Base-by-base conservation (phyloP, 2,797 vertebrate species). In the Prunella strophiata region DNA sequence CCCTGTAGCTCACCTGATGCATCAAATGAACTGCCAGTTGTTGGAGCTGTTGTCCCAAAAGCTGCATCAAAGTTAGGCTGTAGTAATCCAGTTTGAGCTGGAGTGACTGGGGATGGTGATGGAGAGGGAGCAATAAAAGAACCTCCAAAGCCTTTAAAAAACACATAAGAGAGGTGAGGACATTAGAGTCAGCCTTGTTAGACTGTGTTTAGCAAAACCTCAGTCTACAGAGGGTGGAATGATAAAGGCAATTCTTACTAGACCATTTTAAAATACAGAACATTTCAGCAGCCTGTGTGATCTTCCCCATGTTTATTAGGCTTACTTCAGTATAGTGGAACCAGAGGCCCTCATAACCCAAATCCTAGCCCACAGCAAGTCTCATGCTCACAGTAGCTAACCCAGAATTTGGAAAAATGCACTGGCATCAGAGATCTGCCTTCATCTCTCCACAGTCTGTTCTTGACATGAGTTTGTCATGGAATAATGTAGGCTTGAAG, bases 41-140 rank as follows among this genome's bases (percentile, higher is more conserved):
- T 97, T 97, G 98, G 94, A 92, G 98, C 95, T 32, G 98, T 89
- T 47, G 98, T 96, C 80, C 98, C 98, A 94, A 99, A 98, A 75
- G 98, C 98, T 72, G 97, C 97, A 71, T 99, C 99, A 50, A 99
- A 99, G 86, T 98, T 98, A 13, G 99, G 98, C 94, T 99, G 99
- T 81, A 99, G 97, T 89, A 99, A 98, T 97, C 98, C 98, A 62
- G 98, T 98, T 94, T 99, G 99, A 95, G 98, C 98, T 48, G 98
- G 97, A 81, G 98, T 98, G 47, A 98, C 97, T 26, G 98, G 97
- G 17, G 98, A 97, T 26, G 98, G 98, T 90, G 98, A 96, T 29
- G 98, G 98, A 93, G 98, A 97, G 7, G 97, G 97, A 78, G 98
- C 48, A 96, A 98, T 98, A 85, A 98, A 98, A 88, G 98, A 98